These are phyloP conservation scores for Chrysodeixis includens DNA, from an alignment of 2,888 invertebrate species.

Conservation along the genomic window DNA sequence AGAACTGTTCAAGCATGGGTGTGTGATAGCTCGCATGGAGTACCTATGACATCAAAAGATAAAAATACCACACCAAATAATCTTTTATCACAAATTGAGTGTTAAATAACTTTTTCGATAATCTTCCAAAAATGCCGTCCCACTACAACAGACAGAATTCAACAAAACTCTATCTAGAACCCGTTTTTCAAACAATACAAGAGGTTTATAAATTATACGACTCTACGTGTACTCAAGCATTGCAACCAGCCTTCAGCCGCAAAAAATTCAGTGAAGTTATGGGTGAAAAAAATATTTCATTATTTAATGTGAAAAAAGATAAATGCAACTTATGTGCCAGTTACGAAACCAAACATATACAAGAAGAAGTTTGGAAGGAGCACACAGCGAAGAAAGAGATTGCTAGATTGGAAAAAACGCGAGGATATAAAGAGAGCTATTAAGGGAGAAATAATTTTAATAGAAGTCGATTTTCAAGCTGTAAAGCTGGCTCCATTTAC, in stretches of 20 bases:
- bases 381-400: slow-evolving; percentile 22
- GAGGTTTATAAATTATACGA: slow-evolving; percentile 17
- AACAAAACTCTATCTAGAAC: slow-evolving; percentile 29
- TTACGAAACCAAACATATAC: slow-evolving; percentile 21
- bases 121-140: slow-evolving; percentile 26
- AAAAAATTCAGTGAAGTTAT: slow-evolving; percentile 25
- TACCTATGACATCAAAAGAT: slow-evolving; percentile 22
- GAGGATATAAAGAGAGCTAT: slow-evolving; percentile 31
- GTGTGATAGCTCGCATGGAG: slow-evolving; percentile 20
- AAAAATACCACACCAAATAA: slow-evolving; percentile 20
- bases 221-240: slow-evolving; percentile 20
- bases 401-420: slow-evolving; percentile 23
- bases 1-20: slow-evolving; percentile 13
- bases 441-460: slow-evolving; percentile 28
- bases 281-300: slow-evolving; percentile 15
- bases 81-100: slow-evolving; percentile 21
- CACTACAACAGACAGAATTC: slow-evolving; percentile 25
- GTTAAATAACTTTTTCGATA: slow-evolving; percentile 27
- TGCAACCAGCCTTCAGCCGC: slow-evolving; percentile 18
- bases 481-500: slow-evolving; percentile 38
- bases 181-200: slow-evolving; percentile 28
- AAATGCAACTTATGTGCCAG: slow-evolving; percentile 25
- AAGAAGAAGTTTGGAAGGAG: slow-evolving; percentile 23
- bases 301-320: slow-evolving; percentile 18
- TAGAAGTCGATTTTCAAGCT: slow-evolving; percentile 42